phyloP scores from a whole-genome alignment of 1,140 invertebrate genomes.

The Eumaeus atala region DNA sequence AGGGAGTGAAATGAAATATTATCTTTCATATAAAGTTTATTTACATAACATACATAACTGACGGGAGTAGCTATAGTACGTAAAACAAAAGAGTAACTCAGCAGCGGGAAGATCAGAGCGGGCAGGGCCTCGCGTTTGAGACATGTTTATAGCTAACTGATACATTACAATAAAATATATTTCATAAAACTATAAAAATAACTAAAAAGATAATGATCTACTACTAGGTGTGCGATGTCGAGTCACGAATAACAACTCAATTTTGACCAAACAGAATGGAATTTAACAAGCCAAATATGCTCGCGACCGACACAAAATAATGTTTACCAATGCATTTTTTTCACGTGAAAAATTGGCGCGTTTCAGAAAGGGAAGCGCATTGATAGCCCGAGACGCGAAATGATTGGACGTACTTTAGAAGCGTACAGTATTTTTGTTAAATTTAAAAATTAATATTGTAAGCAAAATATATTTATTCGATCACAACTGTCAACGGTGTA shows the following conservation, averaged over 20 bases:
- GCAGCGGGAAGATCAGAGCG: constrained; percentile 29
- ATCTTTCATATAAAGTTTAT: constrained; percentile 64
- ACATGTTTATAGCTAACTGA: constrained; percentile 23
- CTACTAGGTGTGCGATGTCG: constrained; percentile 23
- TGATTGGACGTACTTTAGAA: neutral
- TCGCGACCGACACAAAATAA: neutral
- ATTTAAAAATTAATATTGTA: neutral
- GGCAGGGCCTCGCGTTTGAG: constrained; percentile 27
- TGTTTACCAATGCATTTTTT: no score
- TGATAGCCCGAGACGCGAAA: no score
- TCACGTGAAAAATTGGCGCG: no score
- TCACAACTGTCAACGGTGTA: neutral
- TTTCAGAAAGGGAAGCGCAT: no score
- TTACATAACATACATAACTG: constrained; percentile 68
- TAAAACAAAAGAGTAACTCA: constrained; percentile 41
- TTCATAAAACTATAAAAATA: constrained; percentile 21
- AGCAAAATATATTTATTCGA: constrained; percentile 4
- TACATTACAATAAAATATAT: constrained; percentile 25
- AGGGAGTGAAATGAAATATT: constrained; percentile 27
- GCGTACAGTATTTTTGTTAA: neutral
- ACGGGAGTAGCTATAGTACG: constrained; percentile 54
- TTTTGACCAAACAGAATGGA: constrained; percentile 14
- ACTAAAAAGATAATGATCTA: constrained; percentile 24
- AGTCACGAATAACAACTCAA: constrained; percentile 12
- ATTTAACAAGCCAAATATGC: constrained; percentile 8